These are phyloP conservation scores for Salvelinus sp. DNA, from an alignment of 2,113 vertebrate species.

Conservation along the genomic window DNA sequence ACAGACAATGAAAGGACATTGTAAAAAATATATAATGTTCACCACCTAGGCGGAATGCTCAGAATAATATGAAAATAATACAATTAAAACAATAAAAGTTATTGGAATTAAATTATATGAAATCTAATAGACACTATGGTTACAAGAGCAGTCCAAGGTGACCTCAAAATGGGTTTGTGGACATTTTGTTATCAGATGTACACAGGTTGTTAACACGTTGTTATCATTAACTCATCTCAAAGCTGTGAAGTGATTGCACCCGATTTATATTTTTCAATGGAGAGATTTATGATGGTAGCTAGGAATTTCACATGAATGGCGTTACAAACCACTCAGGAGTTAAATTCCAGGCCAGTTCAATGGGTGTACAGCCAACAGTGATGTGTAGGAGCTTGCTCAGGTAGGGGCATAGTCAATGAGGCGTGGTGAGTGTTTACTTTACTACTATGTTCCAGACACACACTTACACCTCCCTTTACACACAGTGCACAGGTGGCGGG, in stretches of 20 bases:
- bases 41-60: too few relatives aligned
- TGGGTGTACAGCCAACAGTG: conserved; percentile 20
- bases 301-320: not conserved
- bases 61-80: too few relatives aligned
- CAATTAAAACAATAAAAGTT: too few relatives aligned
- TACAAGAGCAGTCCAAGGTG: too few relatives aligned
- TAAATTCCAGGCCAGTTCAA: not conserved
- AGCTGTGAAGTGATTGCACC: not conserved
- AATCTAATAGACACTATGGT: too few relatives aligned
- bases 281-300: not conserved
- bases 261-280: not conserved
- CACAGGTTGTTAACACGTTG: not conserved
- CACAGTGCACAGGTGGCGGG: conserved; percentile 11
- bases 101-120: too few relatives aligned
- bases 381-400: conserved; percentile 36
- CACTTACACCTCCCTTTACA: conserved; percentile 33
- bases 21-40: too few relatives aligned
- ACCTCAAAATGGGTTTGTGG: too few relatives aligned
- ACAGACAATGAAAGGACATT: too few relatives aligned
- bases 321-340: too few relatives aligned
- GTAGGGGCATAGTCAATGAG: conserved; percentile 29
- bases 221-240: not conserved
- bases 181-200: too few relatives aligned
- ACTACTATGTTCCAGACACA: conserved; percentile 40
- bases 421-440: conserved; percentile 51